Evolutionary conservation across 2,888 invertebrate species (phyloP), one percentile per base, ranked within the genome.

Genomic region (Cataglyphis altisquamis): DNA sequence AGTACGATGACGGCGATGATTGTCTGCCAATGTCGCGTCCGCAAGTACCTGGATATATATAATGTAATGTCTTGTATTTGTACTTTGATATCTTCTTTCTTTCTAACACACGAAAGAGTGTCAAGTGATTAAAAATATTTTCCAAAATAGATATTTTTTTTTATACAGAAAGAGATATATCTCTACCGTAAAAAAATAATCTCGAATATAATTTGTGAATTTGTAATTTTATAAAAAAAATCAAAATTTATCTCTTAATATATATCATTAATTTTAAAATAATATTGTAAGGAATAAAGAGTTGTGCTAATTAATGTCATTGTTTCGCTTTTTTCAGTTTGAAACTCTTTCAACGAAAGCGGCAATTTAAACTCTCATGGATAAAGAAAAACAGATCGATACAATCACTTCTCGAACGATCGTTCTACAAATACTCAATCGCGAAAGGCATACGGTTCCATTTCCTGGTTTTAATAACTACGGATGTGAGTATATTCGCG

Each of bases 41-140:
- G 94, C 92, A 57, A 94, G 91, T 83, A 94, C 94, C 94, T 94
- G 84, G 0, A 74, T 29, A 80, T 32, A 72, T 18, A 21, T 9
- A 52, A 21, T 9, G 52, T 15, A 55, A 39, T 39, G 25, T 55
- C 10, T 78, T 10, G 9, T 57, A 29, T 60, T 45, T 57, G 67
- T 57, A 57, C 1, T 25, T 77, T 15, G 25, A 21, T 5, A 1
- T 10, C 21, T 66, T 57, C 52, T 8, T 15, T 60, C 15, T 41
- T 36, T n/a, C 39, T 21, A 36, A 45, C 6, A 48, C 2, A 48
- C 2, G 18, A 41, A 73, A 10, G 3, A 10, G 3, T 15, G 1
- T 29, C 39, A 12, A 12, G 41, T 6, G 63, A 63, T 29, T 48
- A 6, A 48, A 48, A 18, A 52, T 12, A 4, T 48, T 68, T 48